phyloP scores from a whole-genome alignment of 1,140 invertebrate species.

The Palaemon carinicauda region DNA sequence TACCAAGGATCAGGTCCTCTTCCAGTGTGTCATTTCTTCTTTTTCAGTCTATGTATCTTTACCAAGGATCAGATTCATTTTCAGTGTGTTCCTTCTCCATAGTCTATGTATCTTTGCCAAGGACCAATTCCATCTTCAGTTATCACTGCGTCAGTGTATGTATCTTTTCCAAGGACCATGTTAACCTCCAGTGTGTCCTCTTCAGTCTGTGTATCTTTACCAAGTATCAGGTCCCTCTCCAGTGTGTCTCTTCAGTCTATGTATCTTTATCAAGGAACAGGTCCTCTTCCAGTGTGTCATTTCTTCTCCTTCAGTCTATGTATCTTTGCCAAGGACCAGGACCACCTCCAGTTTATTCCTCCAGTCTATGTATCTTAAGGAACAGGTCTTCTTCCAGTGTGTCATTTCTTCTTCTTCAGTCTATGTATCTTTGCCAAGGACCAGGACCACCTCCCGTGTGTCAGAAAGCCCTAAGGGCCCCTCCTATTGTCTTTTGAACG shows the following conservation, averaged over 20 bases:
- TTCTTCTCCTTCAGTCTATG: too few relatives aligned
- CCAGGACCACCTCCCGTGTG: neutral
- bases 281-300: neutral
- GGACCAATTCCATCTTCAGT: neutral
- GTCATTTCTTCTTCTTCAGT: too few relatives aligned
- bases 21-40: too few relatives aligned
- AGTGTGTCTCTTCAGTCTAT: neutral
- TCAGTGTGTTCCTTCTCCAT: too few relatives aligned
- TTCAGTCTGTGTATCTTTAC: neutral
- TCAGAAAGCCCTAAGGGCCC: too few relatives aligned
- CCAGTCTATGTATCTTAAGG: neutral
- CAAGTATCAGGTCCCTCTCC: neutral
- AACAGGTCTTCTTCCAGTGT: neutral
- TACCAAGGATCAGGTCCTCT: neutral
- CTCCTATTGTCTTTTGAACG: too few relatives aligned
- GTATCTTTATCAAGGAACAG: neutral
- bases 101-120: neutral
- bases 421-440: neutral
- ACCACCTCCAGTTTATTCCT: neutral
- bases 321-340: neutral
- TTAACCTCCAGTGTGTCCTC: neutral
- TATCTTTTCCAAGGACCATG: neutral
- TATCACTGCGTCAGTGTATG: too few relatives aligned
- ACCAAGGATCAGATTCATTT: neutral
- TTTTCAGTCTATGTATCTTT: neutral